phyloP scores from a whole-genome alignment of 2,113 vertebrate genomes.

The Opisthocomus hoazin region DNA sequence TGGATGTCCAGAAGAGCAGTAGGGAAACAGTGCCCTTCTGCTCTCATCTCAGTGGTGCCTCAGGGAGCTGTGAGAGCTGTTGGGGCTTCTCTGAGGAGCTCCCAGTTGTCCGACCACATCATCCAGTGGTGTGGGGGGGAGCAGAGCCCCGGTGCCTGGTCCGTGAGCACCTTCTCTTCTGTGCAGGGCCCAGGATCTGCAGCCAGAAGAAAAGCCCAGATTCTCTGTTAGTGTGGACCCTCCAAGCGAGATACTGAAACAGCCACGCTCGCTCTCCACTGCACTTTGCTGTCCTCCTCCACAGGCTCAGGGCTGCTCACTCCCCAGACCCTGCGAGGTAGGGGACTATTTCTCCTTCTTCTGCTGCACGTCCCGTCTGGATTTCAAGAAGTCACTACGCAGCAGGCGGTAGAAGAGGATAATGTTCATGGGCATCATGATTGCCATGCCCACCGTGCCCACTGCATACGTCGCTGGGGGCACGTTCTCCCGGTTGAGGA shows the following conservation, averaged over 20 bases:
- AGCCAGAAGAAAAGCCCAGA: background rate
- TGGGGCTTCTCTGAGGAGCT: background rate
- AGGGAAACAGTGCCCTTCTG: background rate
- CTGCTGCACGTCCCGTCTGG: slow-evolving; percentile 52
- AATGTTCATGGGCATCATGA: slow-evolving; percentile 85
- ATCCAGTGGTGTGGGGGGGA: background rate
- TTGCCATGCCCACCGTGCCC: slow-evolving; percentile 82
- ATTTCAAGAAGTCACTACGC: slow-evolving; percentile 79
- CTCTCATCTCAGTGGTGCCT: background rate
- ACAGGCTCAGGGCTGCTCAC: background rate
- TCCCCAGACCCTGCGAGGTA: background rate
- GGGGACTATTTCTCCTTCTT: slow-evolving; percentile 64
- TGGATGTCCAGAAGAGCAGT: background rate
- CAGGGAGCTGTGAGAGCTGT: background rate
- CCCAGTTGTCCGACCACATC: accelerated
- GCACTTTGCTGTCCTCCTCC: background rate
- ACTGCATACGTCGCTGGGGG: slow-evolving; percentile 77
- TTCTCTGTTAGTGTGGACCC: background rate
- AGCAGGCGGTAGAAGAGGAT: slow-evolving; percentile 81
- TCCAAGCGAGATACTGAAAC: background rate
- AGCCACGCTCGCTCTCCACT: background rate
- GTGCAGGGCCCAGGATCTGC: background rate
- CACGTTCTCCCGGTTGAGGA: slow-evolving; percentile 78
- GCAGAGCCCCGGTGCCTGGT: background rate
- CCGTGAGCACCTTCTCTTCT: background rate